Evolutionary conservation across 2,888 invertebrate genomes (phyloP), one percentile per base, ranked within the genome.

Genomic region (Metacarcinus magister): DNA sequence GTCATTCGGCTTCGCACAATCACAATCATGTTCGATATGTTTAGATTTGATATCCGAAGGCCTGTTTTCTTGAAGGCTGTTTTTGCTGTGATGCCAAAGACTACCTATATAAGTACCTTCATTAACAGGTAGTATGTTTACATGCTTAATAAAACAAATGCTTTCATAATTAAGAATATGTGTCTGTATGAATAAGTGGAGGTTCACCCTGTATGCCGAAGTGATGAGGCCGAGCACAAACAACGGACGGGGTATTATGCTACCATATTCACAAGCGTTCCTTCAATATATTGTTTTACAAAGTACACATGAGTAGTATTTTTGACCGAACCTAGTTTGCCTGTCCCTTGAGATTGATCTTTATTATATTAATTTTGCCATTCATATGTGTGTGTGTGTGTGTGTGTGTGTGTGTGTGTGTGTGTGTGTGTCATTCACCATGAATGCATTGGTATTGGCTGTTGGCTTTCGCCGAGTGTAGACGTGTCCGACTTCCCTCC

Each of bases 281-380:
- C 75, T 75, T 75, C 75, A 75, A 28, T 75, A 28, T 75, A 75
- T 75, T 75, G 75, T 75, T 75, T 28, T 28, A 75, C n/a, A 75
- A 28, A 28, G 8, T 75, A 75, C 75, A 75, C 75, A 75, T 28
- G 28, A 28, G 75, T 75, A 28, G 23, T 75, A n/a, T 75, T 54
- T 54, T 75, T 28, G 23, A 75, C 75, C 75, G 28, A n/a, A 28
- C 8, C 28, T 28, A 28, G 28, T 75, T n/a, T 75, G 75, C 75
- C 75, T 75, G 28, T 28, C 75, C 10, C 54, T 2, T 54, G 54
- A 8, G 54, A 54, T 16, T 16, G 54, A 0, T 16, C 16, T 54
- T 54, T 16, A 54, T 54, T 54, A 39, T 54, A 54, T 54, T 54
- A 75, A 28, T 28, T 8, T 10, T 8, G 75, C 28, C 75, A 75